Base-by-base conservation (phyloP, 2,888 invertebrate species). In the Alloscopus bannaensis region DNA sequence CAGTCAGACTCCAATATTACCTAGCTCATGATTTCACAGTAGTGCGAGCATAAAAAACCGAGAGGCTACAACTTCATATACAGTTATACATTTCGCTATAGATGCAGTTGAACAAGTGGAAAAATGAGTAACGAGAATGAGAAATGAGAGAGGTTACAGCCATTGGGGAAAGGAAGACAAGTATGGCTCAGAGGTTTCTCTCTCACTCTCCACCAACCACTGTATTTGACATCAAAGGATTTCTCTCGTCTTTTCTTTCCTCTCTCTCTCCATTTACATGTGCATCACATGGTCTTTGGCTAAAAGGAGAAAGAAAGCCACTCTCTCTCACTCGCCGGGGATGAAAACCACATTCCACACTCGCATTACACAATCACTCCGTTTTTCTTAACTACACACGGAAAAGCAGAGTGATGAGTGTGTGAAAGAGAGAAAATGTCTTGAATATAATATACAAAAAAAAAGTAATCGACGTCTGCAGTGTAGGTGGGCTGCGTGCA, bases 161-260 rank as follows among this genome's bases (percentile, higher is more conserved):
- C 70, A 64, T 64, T 62, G 76, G 62, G 76, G 68, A 77, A 77
- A 77, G 52, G 65, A 78, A 71, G 70, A 77, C 77, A 77, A 70
- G 78, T 71, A 78, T 70, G 57, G 71, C 78, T 71, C 59, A 57
- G 65, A 71, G 78, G 71, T 59, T 78, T 78, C 70, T 71, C 69
- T 57, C 57, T n/a, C 47, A 16, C 47, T 36, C 45, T 66, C 78
- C 57, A 65, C 59, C 57, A 78, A 71, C 79, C 80, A 68, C 83
- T 84, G 83, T 80, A 82, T 84, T 83, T 85, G 85, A 85, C 85
- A 85, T 85, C 85, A 85, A 85, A 85, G 85, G 80, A 84, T 81
- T 78, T 78, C 81, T 81, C 79, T 75, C 71, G 72, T 80, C 75
- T 79, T 81, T 77, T 81, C 52, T 81, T 59, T 47, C 75, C 73